phyloP scores from a whole-genome alignment of 2,113 vertebrate species.

The Stigmatopora nigra region DNA sequence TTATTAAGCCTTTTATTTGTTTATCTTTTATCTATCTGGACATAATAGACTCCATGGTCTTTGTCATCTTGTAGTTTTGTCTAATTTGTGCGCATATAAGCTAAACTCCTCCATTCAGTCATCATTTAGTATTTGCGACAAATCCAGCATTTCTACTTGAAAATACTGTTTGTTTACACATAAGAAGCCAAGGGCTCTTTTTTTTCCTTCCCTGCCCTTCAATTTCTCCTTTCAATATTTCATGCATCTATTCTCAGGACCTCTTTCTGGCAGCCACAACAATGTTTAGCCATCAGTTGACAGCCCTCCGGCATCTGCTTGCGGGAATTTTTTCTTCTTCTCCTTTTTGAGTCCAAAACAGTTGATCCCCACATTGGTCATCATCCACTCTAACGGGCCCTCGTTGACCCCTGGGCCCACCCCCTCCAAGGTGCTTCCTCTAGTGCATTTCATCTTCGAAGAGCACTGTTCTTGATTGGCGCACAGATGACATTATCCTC shows the following conservation, averaged over 20 bases:
- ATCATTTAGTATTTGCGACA: too few relatives aligned
- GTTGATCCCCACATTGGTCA: not conserved
- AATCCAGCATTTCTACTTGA: too few relatives aligned
- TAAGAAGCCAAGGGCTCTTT: constrained; percentile 53
- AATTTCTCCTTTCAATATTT: constrained; percentile 60
- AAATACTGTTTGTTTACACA: constrained; percentile 37
- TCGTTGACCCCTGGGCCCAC: not conserved
- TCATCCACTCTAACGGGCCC: not conserved
- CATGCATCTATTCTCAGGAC: constrained; percentile 60
- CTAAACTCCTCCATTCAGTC: too few relatives aligned
- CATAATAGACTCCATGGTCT: too few relatives aligned
- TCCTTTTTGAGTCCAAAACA: not conserved
- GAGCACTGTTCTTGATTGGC: constrained; percentile 62
- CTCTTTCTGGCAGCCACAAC: constrained; percentile 25
- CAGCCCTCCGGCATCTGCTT: constrained; percentile 5
- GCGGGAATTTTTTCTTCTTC: not conserved
- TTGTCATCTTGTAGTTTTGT: too few relatives aligned
- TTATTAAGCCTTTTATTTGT: too few relatives aligned
- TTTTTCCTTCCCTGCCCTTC: constrained; percentile 43
- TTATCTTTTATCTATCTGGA: too few relatives aligned
- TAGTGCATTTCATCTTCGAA: constrained; percentile 46
- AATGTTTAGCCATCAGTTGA: not conserved
- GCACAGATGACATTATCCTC: constrained; percentile 66
- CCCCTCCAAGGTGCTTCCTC: not conserved
- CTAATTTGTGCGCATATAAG: too few relatives aligned